phyloP scores from a whole-genome alignment of 2,888 invertebrate genomes.

The Silvanus unidentatus region DNA sequence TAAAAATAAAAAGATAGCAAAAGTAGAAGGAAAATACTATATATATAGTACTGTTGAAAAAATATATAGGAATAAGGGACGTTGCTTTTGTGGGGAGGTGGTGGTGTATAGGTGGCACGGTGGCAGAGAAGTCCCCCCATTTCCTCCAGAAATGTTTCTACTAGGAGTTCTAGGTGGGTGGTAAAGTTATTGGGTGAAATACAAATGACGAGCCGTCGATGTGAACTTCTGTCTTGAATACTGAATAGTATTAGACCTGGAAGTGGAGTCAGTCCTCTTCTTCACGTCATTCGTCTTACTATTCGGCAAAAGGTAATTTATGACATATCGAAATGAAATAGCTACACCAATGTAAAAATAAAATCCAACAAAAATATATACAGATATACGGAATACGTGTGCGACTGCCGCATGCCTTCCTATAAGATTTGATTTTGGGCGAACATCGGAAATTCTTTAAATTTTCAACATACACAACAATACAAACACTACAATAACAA shows the following conservation, averaged over 20 bases:
- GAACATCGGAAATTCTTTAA: constrained; percentile 23
- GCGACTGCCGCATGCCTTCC: constrained; percentile 24
- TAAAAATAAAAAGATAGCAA: constrained; percentile 8
- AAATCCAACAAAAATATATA: constrained; percentile 20
- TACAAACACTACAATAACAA: constrained; percentile 21
- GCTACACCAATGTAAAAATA: constrained; percentile 27
- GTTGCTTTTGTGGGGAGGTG: constrained; percentile 6
- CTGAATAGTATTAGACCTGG: constrained; percentile 22
- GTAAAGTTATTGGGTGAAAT: constrained; percentile 31
- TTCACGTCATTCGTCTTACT: constrained; percentile 25
- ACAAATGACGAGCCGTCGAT: constrained; percentile 37
- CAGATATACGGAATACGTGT: constrained; percentile 22
- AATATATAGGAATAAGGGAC: constrained; percentile 17
- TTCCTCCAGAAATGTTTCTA: no score
- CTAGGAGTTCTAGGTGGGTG: no score
- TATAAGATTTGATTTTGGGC: constrained; percentile 27
- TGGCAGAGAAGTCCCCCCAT: no score
- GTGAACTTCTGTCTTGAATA: constrained; percentile 33
- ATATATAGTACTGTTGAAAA: constrained; percentile 16
- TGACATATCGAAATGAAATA: constrained; percentile 27
- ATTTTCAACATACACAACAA: constrained; percentile 21
- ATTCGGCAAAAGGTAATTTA: constrained; percentile 27
- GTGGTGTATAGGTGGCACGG: constrained; percentile 19
- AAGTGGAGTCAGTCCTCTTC: constrained; percentile 28
- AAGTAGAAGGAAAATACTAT: constrained; percentile 2